Base-by-base conservation (phyloP, 2,113 vertebrate genomes). In the Phylloscopus trochilus region DNA sequence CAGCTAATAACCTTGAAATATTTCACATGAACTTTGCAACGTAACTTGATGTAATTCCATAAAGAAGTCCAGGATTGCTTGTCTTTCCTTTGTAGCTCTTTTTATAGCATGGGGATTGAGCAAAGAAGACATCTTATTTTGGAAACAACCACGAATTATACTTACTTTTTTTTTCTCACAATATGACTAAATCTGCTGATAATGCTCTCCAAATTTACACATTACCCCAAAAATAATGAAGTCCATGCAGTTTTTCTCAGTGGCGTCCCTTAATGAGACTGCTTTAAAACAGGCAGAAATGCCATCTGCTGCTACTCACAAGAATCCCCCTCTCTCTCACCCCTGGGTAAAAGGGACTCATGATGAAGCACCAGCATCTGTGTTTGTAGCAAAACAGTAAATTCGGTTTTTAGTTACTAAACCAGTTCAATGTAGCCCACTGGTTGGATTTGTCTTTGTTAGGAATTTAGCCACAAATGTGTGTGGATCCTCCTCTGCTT, bases 261-360 rank as follows among this genome's bases (percentile, higher is more conserved):
- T 11, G 3, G 16, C 51, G 23, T 92, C 72, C 83, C 68, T 87
- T 92, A 88, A 67, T 74, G 47, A 66, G 28, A 37, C 52, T 74
- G 72, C 33, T 83, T 90, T 51, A 63, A 83, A 90, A 94, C 4
- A 86, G 72, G 67, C 72, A 81, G 79, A 96, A 95, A 44, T 70
- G 52, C 79, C 92, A 94, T 88, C 90, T 96, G 92, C 82, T 88
- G 79, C 93, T 87, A 9, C 49, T 74, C 43, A 77, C 43, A 70
- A 70, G 44, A 90, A 90, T 90, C 88, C 56, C 68, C 39, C 82
- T 83, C 63, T 85, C 46, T 63, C 63, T 74, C 86, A 90, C 51
- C 59, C 27, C n/a, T 93, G 92, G 59, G 41, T 90, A 86, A 58
- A 62, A 90, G 72, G 37, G 52, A 86, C 75, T 93, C 30, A 4